Conservation (phyloP, 2,797 vertebrate genomes). For the Sebastes matsubarae region DNA sequence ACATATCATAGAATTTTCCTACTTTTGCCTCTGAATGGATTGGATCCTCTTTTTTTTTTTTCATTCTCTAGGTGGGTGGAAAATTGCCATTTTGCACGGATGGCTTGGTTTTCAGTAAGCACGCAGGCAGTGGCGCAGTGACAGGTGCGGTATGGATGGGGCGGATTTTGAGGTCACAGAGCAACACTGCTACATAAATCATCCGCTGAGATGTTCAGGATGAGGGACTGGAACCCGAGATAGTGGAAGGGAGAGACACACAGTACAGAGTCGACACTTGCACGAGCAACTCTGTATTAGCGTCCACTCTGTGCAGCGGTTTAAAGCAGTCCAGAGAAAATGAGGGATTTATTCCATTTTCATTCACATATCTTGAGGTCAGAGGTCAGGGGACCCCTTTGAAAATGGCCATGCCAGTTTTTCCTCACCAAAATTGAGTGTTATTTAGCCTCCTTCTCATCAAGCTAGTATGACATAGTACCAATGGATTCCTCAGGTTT, state of each 20-base stretch:
- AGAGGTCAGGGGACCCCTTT: no score
- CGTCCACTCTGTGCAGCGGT: neutral
- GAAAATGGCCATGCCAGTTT: no score
- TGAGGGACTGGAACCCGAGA: conserved; percentile 43
- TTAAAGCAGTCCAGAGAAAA: neutral
- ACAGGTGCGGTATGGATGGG: conserved; percentile 76
- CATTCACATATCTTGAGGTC: no score
- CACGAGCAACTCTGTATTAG: neutral
- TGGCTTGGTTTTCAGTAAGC: conserved; percentile 72
- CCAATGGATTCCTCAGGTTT: no score
- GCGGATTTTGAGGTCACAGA: conserved; percentile 71
- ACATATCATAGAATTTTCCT: conserved; percentile 51
- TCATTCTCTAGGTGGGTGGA: conserved; percentile 66
- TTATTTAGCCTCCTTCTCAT: no score
- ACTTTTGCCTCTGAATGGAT: conserved; percentile 50
- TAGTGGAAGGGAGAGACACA: conserved; percentile 2
- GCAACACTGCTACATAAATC: conserved; percentile 69
- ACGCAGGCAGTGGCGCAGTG: conserved; percentile 54
- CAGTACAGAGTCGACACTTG: neutral
- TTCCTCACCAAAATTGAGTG: no score
- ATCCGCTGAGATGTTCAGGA: conserved; percentile 53
- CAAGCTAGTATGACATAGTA: neutral
- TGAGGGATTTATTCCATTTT: neutral
- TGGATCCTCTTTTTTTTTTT: conserved; percentile 23
- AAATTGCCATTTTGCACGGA: conserved; percentile 73